Conservation (phyloP, 2,888 invertebrate species). For the Chesias legatella region DNA sequence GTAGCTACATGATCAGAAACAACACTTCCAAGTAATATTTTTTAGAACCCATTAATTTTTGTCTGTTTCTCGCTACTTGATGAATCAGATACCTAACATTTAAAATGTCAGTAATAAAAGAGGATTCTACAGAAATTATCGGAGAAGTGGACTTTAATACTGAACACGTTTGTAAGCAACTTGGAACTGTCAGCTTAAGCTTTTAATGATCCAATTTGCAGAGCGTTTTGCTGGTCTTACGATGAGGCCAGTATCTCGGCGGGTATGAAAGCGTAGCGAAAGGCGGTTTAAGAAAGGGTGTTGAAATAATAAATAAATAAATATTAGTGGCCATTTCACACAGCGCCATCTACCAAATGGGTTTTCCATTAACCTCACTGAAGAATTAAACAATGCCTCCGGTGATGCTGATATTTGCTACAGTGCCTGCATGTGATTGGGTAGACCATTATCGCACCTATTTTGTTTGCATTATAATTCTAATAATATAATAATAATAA, state of each 20-base stretch:
- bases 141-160: constrained; percentile 35
- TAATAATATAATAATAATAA: too few relatives aligned
- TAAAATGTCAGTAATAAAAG: constrained; percentile 15
- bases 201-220: constrained; percentile 63
- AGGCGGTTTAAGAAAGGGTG: neutral
- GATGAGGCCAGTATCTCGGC: constrained; percentile 12
- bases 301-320: too few relatives aligned
- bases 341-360: too few relatives aligned
- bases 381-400: too few relatives aligned
- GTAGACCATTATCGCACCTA: too few relatives aligned
- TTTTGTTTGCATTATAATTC: too few relatives aligned
- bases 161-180: constrained; percentile 51
- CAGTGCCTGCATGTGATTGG: too few relatives aligned
- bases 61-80: constrained; percentile 5
- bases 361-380: too few relatives aligned
- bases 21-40: too few relatives aligned
- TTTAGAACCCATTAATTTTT: neutral
- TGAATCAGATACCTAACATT: constrained; percentile 14
- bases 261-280: constrained; percentile 1
- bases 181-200: constrained; percentile 57
- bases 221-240: constrained; percentile 42
- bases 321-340: too few relatives aligned
- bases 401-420: too few relatives aligned
- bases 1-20: too few relatives aligned
- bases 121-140: constrained; percentile 28